These are phyloP conservation scores for Euplagia quadripunctaria DNA, from an alignment of 2,888 invertebrate species.

Conservation along the genomic window DNA sequence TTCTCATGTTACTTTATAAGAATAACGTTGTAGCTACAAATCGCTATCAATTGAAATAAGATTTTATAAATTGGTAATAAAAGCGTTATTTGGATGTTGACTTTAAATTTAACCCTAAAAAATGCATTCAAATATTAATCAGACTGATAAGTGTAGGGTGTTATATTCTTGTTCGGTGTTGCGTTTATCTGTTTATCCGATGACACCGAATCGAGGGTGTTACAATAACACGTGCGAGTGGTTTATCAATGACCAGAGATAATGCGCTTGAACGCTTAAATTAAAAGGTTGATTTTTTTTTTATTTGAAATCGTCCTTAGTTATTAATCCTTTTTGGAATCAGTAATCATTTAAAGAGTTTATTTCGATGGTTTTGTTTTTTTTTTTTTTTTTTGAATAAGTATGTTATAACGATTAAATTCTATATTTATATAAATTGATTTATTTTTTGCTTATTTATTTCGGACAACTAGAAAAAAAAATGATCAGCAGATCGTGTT, in stretches of 20 bases:
- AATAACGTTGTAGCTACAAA: conserved; percentile 36
- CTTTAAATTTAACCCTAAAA: conserved; percentile 57
- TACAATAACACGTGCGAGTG: conserved; percentile 64
- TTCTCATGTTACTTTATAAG: conserved; percentile 23
- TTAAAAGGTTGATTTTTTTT: conserved; percentile 30
- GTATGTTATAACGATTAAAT: not conserved
- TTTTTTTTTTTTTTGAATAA: not conserved
- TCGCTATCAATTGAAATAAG: conserved; percentile 14
- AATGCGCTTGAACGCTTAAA: conserved; percentile 50
- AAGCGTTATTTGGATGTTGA: conserved; percentile 22
- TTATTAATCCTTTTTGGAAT: not conserved
- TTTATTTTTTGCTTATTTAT: no score
- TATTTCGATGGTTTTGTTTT: not conserved
- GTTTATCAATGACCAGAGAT: conserved; percentile 61
- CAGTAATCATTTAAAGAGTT: not conserved
- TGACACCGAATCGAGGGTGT: conserved; percentile 59
- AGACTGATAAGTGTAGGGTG: conserved; percentile 64
- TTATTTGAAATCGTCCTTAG: conserved; percentile 2
- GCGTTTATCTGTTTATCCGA: conserved; percentile 66
- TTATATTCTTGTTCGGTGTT: conserved; percentile 54
- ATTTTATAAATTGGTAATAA: conserved; percentile 28
- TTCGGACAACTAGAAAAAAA: no score
- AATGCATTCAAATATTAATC: conserved; percentile 71
- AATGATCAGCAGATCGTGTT: no score
- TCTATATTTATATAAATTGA: not conserved